These are phyloP conservation scores for Gymnosoma rotundatum DNA, from an alignment of 2,888 invertebrate genomes.

Conservation along the genomic window DNA sequence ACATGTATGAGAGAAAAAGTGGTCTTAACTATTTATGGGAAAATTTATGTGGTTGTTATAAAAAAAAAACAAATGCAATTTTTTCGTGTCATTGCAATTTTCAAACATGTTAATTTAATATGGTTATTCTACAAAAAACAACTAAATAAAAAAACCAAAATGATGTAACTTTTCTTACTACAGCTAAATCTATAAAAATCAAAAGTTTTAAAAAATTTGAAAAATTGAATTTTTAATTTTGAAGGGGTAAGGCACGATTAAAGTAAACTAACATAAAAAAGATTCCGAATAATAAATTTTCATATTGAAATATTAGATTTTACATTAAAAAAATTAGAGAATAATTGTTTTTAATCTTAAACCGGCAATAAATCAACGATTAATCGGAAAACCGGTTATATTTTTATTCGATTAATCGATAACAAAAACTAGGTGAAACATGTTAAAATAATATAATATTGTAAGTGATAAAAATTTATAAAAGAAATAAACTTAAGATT, in stretches of 20 bases:
- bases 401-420: not conserved
- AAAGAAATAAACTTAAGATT: no score
- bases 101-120: conserved; percentile 41
- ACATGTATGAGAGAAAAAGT: conserved; percentile 48
- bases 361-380: not conserved
- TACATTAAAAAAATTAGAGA: no score
- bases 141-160: conserved; percentile 18
- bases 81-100: conserved; percentile 38
- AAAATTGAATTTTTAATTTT: no score
- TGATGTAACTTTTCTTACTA: conserved; percentile 23
- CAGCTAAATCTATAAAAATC: not conserved
- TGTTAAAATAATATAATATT: not conserved
- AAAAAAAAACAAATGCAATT: conserved; percentile 17
- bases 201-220: not conserved
- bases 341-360: not conserved
- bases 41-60: conserved; percentile 48
- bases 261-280: no score
- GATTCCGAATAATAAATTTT: no score
- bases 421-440: not conserved
- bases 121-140: conserved; percentile 45
- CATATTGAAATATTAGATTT: no score
- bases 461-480: not conserved
- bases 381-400: not conserved
- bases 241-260: no score
- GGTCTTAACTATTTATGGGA: conserved; percentile 67